Evolutionary conservation across 1,140 invertebrate species (phyloP), one percentile per base, ranked within the genome.

Genomic region (Cecropterus lyciades): DNA sequence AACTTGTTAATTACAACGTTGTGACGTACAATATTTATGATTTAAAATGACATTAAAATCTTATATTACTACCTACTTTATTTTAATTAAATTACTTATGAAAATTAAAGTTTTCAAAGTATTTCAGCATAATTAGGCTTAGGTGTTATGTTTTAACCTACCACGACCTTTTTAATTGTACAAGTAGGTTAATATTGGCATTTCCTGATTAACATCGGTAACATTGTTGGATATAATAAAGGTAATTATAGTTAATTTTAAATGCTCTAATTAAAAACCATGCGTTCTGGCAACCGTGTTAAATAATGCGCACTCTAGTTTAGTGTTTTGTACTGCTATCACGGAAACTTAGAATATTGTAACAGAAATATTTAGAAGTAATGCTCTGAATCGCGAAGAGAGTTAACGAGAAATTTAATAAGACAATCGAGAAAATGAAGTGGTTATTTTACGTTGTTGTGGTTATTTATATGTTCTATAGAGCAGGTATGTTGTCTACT

Each of bases 391-490:
- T 33, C 30, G 30, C 30, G 30, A 33, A 33, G n/a, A n/a, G n/a
- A 33, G 3, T 33, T 33, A 33, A 33, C 30, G 30, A 33, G 9
- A 8, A 33, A 10, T 33, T 33, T 10, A 4, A 33, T 33, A 33
- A n/a, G n/a, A n/a, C 6, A 10, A 8, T 10, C 30, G 30, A 8
- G 3, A 33, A 78, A 64, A 88, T 88, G 85, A 86, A 88, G 82
- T 84, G 77, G 78, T 7, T 83, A 55, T 82, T 85, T 63, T 84
- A 83, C 64, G 72, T 83, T 51, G 71, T 84, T 15, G 79, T 85
- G 57, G 77, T 87, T 11, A 53, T 85, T 55, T 85, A 84, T 49
- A 80, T 87, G 79, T 79, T 75, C 48, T 84, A 84, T 49, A 82
- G 77, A 73, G 65, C 80, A 73, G 84, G 84, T 86, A 76, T 46